Evolutionary conservation across 2,113 vertebrate genomes (phyloP).

Genomic region (Spilogale gracilis): DNA sequence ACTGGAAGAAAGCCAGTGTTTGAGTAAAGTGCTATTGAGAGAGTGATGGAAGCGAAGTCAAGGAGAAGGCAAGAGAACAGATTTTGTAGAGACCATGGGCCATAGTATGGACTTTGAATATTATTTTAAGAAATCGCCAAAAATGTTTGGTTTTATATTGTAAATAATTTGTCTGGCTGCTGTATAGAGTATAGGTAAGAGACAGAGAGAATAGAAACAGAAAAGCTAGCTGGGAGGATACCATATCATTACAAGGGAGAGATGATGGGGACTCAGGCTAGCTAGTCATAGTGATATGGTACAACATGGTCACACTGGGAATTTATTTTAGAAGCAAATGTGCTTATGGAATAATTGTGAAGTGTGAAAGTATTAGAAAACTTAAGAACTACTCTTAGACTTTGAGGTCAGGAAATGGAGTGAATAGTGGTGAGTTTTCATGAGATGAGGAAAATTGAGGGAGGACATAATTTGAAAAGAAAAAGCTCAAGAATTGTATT

Average conservation of each 20-base stretch:
- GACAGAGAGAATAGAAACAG: not conserved
- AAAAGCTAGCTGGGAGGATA: not conserved
- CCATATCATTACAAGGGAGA: not conserved
- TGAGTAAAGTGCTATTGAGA: not conserved
- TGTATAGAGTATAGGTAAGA: not conserved
- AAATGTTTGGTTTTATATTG: not conserved
- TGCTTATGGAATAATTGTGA: not conserved
- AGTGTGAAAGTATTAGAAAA: not conserved
- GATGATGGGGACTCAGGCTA: too few species aligned
- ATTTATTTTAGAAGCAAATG: not conserved
- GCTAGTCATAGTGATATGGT: not conserved
- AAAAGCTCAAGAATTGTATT: not conserved
- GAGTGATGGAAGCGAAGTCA: not conserved
- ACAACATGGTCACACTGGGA: not conserved
- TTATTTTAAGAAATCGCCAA: not conserved
- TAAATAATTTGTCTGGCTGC: not conserved
- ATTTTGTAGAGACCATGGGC: not conserved
- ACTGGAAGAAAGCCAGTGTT: not conserved
- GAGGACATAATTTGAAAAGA: not conserved
- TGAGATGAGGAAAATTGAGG: not conserved
- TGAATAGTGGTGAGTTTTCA: not conserved
- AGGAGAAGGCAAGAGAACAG: not conserved
- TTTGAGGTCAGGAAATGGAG: not conserved
- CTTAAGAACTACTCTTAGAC: not conserved
- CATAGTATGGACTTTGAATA: not conserved